Conservation (phyloP, 1,140 invertebrate genomes). For the Bombyx mandarina region DNA sequence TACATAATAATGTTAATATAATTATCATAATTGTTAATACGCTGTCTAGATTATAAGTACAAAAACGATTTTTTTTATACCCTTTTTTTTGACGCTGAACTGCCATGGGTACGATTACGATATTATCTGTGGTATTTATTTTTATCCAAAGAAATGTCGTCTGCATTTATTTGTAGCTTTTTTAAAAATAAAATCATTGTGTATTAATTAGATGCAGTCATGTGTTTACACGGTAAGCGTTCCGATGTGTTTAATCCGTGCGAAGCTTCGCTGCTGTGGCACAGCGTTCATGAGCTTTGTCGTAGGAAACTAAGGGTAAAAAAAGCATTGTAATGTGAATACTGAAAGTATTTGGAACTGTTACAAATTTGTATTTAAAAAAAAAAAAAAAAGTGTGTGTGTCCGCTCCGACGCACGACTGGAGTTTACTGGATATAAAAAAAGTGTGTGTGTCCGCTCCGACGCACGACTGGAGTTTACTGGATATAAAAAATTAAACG, state of each 20-base stretch:
- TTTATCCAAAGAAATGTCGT: background rate
- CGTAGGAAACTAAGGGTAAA: constrained; percentile 60
- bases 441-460: too few relatives aligned
- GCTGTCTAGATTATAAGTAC: constrained; percentile 37
- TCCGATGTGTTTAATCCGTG: constrained; percentile 31
- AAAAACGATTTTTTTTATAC: constrained; percentile 11
- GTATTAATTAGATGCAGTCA: too few relatives aligned
- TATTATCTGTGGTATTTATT: background rate
- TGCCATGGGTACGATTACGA: too few relatives aligned
- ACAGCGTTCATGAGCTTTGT: constrained; percentile 62
- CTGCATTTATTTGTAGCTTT: too few relatives aligned
- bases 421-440: too few relatives aligned
- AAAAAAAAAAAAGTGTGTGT: too few relatives aligned
- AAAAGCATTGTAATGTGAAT: constrained; percentile 55
- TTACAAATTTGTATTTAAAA: constrained; percentile 68
- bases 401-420: too few relatives aligned
- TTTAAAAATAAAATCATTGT: too few relatives aligned
- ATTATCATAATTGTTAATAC: constrained; percentile 35
- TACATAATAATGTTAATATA: constrained; percentile 26
- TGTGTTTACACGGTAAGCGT: constrained; percentile 26
- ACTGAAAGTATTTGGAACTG: constrained; percentile 62
- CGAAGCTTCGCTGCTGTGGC: constrained; percentile 43
- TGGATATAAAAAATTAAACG: too few relatives aligned
- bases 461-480: too few relatives aligned
- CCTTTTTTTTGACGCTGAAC: too few relatives aligned